Conservation (phyloP, 2,113 vertebrate genomes). For the Tragelaphus strepsiceros region DNA sequence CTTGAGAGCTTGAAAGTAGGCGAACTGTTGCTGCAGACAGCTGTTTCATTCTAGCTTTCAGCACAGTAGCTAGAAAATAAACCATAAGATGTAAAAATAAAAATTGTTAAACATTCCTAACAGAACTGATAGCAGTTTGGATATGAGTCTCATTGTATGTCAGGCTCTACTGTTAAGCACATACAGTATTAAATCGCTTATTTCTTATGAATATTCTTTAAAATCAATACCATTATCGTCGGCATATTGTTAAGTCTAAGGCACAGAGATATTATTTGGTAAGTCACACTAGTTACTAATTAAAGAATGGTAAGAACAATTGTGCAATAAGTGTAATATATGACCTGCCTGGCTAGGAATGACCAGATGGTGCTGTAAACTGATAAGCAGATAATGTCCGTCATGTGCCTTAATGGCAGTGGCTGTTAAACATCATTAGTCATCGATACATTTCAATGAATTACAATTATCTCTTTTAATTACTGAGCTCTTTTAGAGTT, state of each 20-base stretch:
- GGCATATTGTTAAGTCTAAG: neutral
- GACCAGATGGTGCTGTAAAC: neutral
- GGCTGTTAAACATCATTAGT: neutral
- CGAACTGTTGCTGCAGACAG: slow-evolving; percentile 88
- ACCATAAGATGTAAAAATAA: neutral
- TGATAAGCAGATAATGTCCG: neutral
- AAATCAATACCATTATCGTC: neutral
- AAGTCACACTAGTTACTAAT: neutral
- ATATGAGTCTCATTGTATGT: neutral
- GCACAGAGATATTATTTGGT: neutral
- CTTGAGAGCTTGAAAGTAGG: slow-evolving; percentile 93
- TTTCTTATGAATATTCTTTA: neutral
- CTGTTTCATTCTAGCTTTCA: slow-evolving; percentile 87
- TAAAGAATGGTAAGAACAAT: neutral
- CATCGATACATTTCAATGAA: neutral
- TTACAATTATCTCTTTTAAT: neutral
- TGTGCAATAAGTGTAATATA: neutral
- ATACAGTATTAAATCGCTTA: neutral
- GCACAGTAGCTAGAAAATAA: slow-evolving; percentile 34
- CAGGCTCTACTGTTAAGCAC: neutral
- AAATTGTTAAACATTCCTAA: neutral
- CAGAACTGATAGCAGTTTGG: neutral
- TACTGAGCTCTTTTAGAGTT: neutral
- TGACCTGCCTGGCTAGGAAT: neutral
- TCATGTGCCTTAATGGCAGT: neutral